Percentiles rank a stretch among this genome's conserved stretches.
phyloP scores from a whole-genome alignment of 2,888 invertebrate genomes.

The Nymphalis urticae region DNA sequence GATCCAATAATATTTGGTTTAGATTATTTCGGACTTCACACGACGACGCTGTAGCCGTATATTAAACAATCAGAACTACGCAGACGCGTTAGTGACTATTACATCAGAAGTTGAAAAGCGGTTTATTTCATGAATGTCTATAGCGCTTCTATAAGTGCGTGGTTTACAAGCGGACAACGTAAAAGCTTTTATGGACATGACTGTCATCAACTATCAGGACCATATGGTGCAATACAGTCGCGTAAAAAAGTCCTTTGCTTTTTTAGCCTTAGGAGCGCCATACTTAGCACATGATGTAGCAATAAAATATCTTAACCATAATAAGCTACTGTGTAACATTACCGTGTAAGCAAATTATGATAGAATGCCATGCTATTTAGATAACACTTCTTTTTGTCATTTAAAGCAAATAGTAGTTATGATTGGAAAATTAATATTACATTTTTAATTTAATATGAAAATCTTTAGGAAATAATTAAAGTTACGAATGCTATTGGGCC shows the following conservation, averaged over 20 bases:
- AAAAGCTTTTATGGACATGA: slow-evolving; percentile 74
- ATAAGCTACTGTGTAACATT: slow-evolving; percentile 12
- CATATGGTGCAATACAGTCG: slow-evolving; percentile 73
- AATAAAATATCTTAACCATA: slow-evolving; percentile 16
- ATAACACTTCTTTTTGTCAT: not conserved
- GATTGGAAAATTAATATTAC: too few species aligned
- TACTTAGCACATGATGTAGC: slow-evolving; percentile 2
- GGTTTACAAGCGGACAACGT: slow-evolving; percentile 58
- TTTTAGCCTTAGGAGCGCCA: slow-evolving; percentile 11
- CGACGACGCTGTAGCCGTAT: not conserved
- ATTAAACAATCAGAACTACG: not conserved
- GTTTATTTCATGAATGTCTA: slow-evolving; percentile 25
- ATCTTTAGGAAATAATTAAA: too few species aligned
- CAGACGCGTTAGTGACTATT: slow-evolving; percentile 5
- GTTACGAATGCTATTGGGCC: too few species aligned
- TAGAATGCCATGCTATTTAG: not conserved
- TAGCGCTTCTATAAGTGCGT: slow-evolving; percentile 40
- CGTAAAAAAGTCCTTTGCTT: slow-evolving; percentile 44
- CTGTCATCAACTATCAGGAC: slow-evolving; percentile 60
- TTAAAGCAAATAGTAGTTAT: not conserved
- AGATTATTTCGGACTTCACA: not conserved
- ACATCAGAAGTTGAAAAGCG: slow-evolving; percentile 16
- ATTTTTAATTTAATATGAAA: too few species aligned
- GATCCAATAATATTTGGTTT: not conserved
- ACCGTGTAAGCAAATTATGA: slow-evolving; percentile 12